phyloP scores from a whole-genome alignment of 2,113 vertebrate species.

The Protomyctophum bolini region DNA sequence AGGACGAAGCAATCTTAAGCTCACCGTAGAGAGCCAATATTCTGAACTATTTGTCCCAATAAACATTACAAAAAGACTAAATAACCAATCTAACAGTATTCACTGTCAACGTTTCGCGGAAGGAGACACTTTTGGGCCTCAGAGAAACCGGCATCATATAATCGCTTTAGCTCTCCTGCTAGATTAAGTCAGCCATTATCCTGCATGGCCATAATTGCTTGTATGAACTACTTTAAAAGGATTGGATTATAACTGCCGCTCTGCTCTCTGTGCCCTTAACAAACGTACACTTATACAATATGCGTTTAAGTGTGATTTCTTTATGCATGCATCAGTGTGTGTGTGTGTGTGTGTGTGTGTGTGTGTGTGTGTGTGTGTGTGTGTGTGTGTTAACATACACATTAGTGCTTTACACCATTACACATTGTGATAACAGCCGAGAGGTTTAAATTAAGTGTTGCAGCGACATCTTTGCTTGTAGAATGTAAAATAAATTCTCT shows the following conservation, averaged over 20 bases:
- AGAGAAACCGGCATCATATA: slow-evolving; percentile 61
- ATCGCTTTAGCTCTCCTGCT: slow-evolving; percentile 50
- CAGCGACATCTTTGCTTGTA: too few relatives aligned
- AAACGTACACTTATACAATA: slow-evolving; percentile 11
- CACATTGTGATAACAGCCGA: not conserved
- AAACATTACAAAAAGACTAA: too few relatives aligned
- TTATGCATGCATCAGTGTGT: too few relatives aligned
- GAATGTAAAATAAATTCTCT: too few relatives aligned
- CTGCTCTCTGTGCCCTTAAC: slow-evolving; percentile 22
- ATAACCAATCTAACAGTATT: too few relatives aligned
- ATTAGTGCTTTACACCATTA: slow-evolving; percentile 7
- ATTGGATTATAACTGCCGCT: slow-evolving; percentile 63
- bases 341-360: too few relatives aligned
- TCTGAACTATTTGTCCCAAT: too few relatives aligned
- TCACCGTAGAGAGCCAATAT: too few relatives aligned
- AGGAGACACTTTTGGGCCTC: slow-evolving; percentile 57
- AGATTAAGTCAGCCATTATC: slow-evolving; percentile 79
- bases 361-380: too few relatives aligned
- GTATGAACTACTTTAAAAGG: slow-evolving; percentile 79
- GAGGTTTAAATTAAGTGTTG: not conserved
- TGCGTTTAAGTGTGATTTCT: slow-evolving; percentile 15
- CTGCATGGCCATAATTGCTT: slow-evolving; percentile 72
- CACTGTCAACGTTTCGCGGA: slow-evolving; percentile 1
- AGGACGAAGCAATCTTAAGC: too few relatives aligned
- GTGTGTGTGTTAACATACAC: slow-evolving; percentile 3